Percentiles rank a stretch among this genome's conserved stretches.
phyloP scores from a whole-genome alignment of 2,797 vertebrate species.

The Prunella strophiata region DNA sequence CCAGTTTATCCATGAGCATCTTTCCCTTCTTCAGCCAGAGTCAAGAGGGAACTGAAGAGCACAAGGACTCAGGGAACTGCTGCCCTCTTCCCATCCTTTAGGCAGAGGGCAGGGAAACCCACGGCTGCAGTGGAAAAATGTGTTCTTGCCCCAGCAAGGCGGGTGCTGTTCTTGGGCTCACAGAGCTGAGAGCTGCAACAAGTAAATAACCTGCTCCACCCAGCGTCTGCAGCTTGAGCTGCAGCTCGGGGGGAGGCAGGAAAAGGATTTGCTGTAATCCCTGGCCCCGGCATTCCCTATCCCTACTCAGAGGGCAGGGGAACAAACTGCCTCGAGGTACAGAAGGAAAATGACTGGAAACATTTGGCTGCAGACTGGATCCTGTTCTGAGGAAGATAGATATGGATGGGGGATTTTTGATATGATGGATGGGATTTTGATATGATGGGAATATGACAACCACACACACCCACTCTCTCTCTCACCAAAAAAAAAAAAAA shows the following conservation, averaged over 20 bases:
- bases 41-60: neutral
- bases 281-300: neutral
- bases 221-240: fast-evolving
- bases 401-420: no score
- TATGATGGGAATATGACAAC: neutral
- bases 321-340: neutral
- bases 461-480: fast-evolving
- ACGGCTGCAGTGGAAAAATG: fast-evolving
- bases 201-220: neutral
- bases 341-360: neutral
- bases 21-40: neutral
- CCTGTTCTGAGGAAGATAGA: neutral
- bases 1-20: fast-evolving
- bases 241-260: neutral
- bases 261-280: neutral
- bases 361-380: neutral
- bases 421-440: no score
- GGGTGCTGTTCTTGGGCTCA: fast-evolving
- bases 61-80: neutral
- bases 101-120: neutral
- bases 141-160: neutral
- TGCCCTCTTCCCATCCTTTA: neutral
- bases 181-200: fast-evolving
- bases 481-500: no score
- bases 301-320: neutral